Base-by-base conservation (phyloP, 2,888 invertebrate genomes). In the Glyphotaelius pellucidus region DNA sequence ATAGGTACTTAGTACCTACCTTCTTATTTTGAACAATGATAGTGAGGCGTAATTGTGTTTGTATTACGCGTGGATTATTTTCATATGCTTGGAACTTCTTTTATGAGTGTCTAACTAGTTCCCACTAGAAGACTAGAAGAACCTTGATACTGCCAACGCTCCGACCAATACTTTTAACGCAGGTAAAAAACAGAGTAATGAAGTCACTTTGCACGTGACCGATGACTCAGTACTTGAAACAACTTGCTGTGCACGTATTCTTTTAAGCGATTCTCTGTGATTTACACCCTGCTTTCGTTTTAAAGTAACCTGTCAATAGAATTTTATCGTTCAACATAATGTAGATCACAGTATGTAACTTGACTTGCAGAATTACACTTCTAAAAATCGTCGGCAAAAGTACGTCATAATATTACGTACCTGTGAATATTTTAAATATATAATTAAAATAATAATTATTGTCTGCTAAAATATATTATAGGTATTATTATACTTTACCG, bases 121-220 rank as follows among this genome's bases (percentile, higher is more conserved):
- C 67, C 67, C 9, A 67, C 67, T 15, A 14, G 86, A 30, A 47
- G 85, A n/a, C 25, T 30, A 42, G n/a, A 42, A 12, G n/a, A 47
- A n/a, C 42, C n/a, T 42, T 42, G 38, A 19, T 42, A 9, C 42
- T 38, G 86, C 86, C 86, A 42, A 86, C 85, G 86, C 86, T 86
- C 15, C 30, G n/a, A 47, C 42, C 30, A 25, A 67, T 67, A 67
- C 25, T 67, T 67, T 67, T 9, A 67, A 67, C 32, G 52, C 38
- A 88, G 67, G 52, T 83, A 52, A 42, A 90, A 92, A 91, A 85
- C 79, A 67, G 67, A 87, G 83, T 81, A 90, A 90, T 92, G 90
- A 91, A 89, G 91, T 92, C 92, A 92, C 89, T 89, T 35, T 84
- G 90, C 92, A 92, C 90, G 92, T 92, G 92, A 89, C 84, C 85